Base-by-base conservation (phyloP, 2,888 invertebrate species). In the Agrotis ipsilon region DNA sequence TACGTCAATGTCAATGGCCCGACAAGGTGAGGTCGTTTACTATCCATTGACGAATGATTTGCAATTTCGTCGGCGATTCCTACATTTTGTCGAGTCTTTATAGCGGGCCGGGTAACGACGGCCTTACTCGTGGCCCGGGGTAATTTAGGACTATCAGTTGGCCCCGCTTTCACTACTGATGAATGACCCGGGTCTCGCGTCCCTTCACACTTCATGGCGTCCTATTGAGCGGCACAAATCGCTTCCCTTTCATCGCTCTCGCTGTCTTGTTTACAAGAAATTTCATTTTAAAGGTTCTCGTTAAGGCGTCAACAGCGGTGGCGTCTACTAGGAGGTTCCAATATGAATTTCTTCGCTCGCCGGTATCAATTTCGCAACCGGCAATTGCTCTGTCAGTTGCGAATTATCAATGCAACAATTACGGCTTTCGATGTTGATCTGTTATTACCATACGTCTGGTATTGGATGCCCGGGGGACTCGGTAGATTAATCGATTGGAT, bases 141-240 rank as follows among this genome's bases (percentile, higher is more conserved):
- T 90, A 91, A 94, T 94, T 93, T 93, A 93, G 92, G 91, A 88
- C 89, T 92, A 92, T 92, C 91, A 89, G 86, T 88, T 87, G 86
- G 84, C 84, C 83, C 86, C 88, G 92, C 94, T 94, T 95, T 94
- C 95, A 92, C 93, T 87, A 80, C 89, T 90, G 91, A 93, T 92
- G 92, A 93, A 92, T 92, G 92, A 94, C 93, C 92, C 85, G 86
- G 85, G 88, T 83, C 87, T 83, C 82, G 85, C 87, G 88, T 90
- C 90, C 90, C 92, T 91, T 90, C 86, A 87, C 90, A 89, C 88
- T 89, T 90, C 90, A 84, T 88, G 87, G 85, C 88, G 84, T 83
- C 87, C 89, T 88, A 88, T 91, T 89, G 88, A 89, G 86, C 87
- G 88, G 83, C 89, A 91, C 91, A 92, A 91, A 94, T 92, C 90